A percentile compares a stretch with the other conserved stretches of the same genome.
phyloP scores from a whole-genome alignment of 1,140 invertebrate genomes.

The Chironomus tepperi region DNA sequence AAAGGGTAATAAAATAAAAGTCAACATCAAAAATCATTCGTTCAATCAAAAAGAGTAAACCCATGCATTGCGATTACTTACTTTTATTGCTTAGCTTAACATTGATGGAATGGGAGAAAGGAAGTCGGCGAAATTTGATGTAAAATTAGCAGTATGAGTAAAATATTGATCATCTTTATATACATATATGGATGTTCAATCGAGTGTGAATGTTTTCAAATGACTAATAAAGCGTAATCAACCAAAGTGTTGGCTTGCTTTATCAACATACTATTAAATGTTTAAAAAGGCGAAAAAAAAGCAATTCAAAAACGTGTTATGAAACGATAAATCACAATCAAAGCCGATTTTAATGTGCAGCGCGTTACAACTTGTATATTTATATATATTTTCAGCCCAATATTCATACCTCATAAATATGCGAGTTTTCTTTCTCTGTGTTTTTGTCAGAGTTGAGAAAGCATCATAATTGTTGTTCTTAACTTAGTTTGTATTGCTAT shows the following conservation, averaged over 20 bases:
- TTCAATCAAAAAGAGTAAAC: conserved; percentile 7
- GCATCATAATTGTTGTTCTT: too few relatives aligned
- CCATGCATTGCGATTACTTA: conserved; percentile 13
- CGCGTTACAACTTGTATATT: background rate
- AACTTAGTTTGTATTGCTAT: too few relatives aligned
- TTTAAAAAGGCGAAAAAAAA: background rate
- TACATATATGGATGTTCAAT: background rate
- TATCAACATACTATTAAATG: background rate
- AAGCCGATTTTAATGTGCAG: conserved; percentile 12
- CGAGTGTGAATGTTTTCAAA: conserved; percentile 1
- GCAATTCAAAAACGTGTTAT: background rate
- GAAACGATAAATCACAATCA: conserved; percentile 21
- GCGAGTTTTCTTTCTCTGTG: too few relatives aligned
- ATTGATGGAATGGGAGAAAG: background rate
- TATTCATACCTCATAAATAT: background rate
- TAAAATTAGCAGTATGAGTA: too few relatives aligned
- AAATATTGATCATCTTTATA: too few relatives aligned
- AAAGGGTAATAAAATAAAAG: conserved; percentile 19
- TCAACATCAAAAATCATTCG: conserved; percentile 19
- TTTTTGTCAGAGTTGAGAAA: too few relatives aligned
- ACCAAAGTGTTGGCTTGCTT: background rate
- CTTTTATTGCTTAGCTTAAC: background rate
- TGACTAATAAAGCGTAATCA: conserved; percentile 4
- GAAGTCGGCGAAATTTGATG: too few relatives aligned
- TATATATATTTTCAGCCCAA: background rate